Conservation (phyloP, 37 sponge, comb jelly and placozoan species). For the Dysidea cf. avara region DNA sequence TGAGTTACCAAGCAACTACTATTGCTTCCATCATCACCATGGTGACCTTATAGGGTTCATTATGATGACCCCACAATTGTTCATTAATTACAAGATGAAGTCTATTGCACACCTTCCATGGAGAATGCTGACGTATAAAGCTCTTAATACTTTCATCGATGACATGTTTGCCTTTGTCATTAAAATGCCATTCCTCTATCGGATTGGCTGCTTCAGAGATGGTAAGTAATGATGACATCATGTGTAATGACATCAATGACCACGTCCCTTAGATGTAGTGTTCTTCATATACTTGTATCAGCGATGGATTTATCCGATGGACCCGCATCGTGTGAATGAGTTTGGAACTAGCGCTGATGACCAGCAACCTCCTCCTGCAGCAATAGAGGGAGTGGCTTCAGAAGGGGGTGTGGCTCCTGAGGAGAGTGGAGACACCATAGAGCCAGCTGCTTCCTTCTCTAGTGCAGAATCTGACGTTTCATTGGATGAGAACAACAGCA, state of each 20-base stretch:
- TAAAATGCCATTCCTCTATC: constrained; percentile 97
- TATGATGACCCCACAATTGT: constrained; percentile 99
- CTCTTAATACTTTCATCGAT: constrained; percentile 99
- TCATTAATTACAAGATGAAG: constrained; percentile 99
- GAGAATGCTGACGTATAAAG: constrained; percentile 99
- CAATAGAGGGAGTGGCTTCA: too few relatives aligned
- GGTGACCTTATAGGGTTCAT: constrained; percentile 77
- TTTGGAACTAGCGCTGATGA: constrained; percentile 92
- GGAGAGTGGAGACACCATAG: too few relatives aligned
- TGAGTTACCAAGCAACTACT: constrained; percentile 39
- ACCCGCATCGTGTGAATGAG: constrained; percentile 94
- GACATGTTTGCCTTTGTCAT: constrained; percentile 99
- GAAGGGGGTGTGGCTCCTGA: too few relatives aligned
- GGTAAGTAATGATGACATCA: constrained; percentile 63
- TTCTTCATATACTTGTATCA: constrained; percentile 98
- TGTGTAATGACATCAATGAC: background rate
- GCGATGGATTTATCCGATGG: constrained; percentile 96
- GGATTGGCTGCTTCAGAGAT: constrained; percentile 97
- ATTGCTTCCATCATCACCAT: background rate
- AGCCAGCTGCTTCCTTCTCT: too few relatives aligned
- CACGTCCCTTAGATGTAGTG: constrained; percentile 76
- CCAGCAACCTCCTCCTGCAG: background rate
- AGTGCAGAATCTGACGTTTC: too few relatives aligned
- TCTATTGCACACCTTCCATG: constrained; percentile 99
- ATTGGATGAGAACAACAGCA: too few relatives aligned